Conservation (phyloP, 1,140 invertebrate species). For the Papilio xuthus region DNA sequence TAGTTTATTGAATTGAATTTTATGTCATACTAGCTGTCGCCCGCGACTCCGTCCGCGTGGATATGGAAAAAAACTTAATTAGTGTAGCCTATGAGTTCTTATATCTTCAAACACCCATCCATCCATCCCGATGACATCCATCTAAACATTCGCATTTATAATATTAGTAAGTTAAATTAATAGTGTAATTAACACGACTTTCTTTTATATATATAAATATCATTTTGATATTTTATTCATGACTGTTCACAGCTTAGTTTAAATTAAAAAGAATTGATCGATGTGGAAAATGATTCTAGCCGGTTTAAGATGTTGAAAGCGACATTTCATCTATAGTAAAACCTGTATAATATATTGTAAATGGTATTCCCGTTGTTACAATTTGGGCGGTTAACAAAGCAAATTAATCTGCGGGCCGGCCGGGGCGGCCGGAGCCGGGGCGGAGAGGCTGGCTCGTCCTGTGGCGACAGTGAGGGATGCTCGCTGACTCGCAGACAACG, state of each 20-base stretch:
- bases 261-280: not conserved
- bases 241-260: too few species aligned
- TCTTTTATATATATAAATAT: too few species aligned
- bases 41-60: too few species aligned
- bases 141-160: too few species aligned
- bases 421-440: not conserved
- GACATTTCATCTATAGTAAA: not conserved
- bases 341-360: not conserved
- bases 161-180: too few species aligned
- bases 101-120: too few species aligned
- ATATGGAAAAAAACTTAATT: too few species aligned
- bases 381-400: constrained; percentile 13
- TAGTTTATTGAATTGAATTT: not conserved
- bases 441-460: not conserved
- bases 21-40: too few species aligned
- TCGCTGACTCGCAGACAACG: not conserved
- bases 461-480: constrained; percentile 8
- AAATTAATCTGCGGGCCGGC: not conserved
- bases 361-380: not conserved
- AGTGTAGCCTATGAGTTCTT: too few species aligned
- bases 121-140: too few species aligned
- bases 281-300: not conserved
- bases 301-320: not conserved
- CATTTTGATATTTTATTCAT: too few species aligned
- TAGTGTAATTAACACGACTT: too few species aligned